Evolutionary conservation across 2,888 invertebrate genomes (phyloP), one percentile per base, ranked within the genome.

Genomic region (Encarsia formosa): DNA sequence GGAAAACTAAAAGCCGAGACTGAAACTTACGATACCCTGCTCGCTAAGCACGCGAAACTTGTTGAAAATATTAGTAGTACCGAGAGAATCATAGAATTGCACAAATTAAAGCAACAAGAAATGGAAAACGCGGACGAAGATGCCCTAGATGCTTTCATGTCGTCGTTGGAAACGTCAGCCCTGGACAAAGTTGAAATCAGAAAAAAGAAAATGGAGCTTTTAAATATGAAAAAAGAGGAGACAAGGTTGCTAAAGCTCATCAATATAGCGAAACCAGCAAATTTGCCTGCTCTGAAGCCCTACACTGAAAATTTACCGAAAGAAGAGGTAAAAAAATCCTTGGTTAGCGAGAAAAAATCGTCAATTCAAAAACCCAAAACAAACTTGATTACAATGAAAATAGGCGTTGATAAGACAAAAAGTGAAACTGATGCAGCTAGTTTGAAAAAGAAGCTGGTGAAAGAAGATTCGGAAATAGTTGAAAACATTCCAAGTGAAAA

Each of bases 81-180:
- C 6, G 84, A 88, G 61, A 65, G 66, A 3, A 74, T 77, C 61
- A 67, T 85, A 38, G 66, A 67, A 35, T 65, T 70, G 31, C 66
- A 69, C 74, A 77, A 63, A 77, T 79, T 63, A 23, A 65, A 5
- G 52, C 71, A 37, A 77, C 78, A 62, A 22, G 58, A 56, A 38
- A 51, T 49, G 6, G 59, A 61, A 6, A 63, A 70, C 49, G 74
- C 74, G 8, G 83, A 83, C 6, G 79, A 77, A 35, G 93, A 94
- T 68, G 86, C 87, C 2, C 73, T 96, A 40, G 96, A 96, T 68
- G 82, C 82, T 5, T 96, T 82, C 72, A 93, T 96, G 91, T 81
- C 79, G 31, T 80, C 79, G 29, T 73, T 91, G 29, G 77, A 73
- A 56, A 65, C 77, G 18, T 66, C 69, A 3, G 66, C 74, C 52